Conservation (phyloP, 2,888 invertebrate species). For the Zhuqinia jingwanae region DNA sequence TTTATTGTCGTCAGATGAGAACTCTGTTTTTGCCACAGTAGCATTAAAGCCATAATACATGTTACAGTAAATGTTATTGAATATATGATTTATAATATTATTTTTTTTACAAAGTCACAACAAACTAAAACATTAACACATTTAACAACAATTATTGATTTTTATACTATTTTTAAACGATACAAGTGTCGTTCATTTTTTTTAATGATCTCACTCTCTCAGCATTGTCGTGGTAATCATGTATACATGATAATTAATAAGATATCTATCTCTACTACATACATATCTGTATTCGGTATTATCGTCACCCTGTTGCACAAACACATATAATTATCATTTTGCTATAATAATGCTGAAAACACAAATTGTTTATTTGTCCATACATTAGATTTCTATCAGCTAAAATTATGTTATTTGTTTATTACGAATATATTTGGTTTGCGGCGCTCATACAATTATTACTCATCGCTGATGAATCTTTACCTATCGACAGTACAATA, state of each 20-base stretch:
- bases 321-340: neutral
- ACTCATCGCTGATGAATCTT: no score
- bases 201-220: no score
- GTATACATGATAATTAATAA: no score
- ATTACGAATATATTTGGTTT: neutral
- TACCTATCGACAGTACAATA: no score
- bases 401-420: no score
- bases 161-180: neutral
- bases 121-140: slow-evolving; percentile 3
- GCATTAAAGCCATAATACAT: slow-evolving; percentile 53
- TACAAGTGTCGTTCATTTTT: no score
- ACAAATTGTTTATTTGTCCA: neutral
- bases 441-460: no score
- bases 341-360: neutral
- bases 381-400: no score
- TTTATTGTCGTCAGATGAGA: slow-evolving; percentile 72
- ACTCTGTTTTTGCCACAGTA: slow-evolving; percentile 72
- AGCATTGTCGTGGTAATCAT: no score
- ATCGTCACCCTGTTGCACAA: slow-evolving; percentile 39
- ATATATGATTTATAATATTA: neutral
- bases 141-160: slow-evolving; percentile 25
- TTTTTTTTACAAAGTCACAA: slow-evolving; percentile 1
- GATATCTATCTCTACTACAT: neutral
- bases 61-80: no score
- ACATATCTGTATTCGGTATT: neutral